Evolutionary conservation across 2,113 vertebrate species (phyloP).

Genomic region (Gymnorhina tibicen): DNA sequence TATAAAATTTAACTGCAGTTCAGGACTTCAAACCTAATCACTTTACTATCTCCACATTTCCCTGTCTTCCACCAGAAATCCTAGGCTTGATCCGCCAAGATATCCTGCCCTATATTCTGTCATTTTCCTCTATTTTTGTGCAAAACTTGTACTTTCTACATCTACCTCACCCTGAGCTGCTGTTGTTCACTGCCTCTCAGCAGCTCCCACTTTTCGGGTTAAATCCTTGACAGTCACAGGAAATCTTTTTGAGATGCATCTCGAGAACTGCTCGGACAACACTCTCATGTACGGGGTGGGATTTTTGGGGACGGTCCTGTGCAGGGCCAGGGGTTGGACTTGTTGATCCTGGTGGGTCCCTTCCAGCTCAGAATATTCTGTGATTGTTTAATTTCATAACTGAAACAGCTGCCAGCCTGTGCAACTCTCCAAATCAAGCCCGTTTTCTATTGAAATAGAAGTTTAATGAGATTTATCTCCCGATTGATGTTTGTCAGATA

Average conservation of each 20-base stretch:
- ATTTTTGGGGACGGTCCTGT: neutral
- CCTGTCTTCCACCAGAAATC: neutral
- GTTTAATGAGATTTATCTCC: neutral
- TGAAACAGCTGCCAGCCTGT: neutral
- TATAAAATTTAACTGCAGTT: neutral
- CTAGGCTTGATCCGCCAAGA: neutral
- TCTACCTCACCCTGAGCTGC: neutral
- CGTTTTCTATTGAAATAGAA: neutral
- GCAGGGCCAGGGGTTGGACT: neutral
- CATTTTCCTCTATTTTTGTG: neutral
- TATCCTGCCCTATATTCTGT: neutral
- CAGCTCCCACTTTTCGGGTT: neutral
- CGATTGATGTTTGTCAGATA: neutral
- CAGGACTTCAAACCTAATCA: neutral
- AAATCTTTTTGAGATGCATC: neutral
- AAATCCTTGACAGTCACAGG: neutral
- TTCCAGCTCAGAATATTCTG: neutral
- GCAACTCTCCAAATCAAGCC: neutral
- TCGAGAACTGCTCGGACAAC: fast-evolving
- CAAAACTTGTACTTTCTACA: neutral
- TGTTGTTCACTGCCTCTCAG: neutral
- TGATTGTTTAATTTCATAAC: neutral
- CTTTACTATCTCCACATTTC: neutral
- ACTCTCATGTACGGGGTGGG: neutral
- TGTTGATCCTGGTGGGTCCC: neutral